Evolutionary conservation across 2,797 vertebrate species (phyloP).

Genomic region (Enteromius trimaculatus): DNA sequence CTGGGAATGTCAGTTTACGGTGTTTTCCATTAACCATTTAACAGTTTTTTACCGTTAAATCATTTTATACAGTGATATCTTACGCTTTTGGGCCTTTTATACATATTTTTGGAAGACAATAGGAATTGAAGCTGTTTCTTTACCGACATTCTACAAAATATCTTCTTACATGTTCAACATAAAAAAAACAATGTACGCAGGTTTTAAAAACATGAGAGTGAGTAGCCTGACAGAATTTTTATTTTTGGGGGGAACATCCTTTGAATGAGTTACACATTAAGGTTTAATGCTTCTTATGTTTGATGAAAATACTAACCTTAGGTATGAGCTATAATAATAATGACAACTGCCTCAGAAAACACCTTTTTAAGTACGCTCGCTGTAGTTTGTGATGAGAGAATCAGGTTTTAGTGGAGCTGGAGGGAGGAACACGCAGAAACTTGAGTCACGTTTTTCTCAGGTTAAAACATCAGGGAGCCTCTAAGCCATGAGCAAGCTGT

Average conservation of each 20-base stretch:
- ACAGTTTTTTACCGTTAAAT: too few species aligned
- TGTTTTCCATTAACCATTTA: too few species aligned
- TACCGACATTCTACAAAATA: neutral
- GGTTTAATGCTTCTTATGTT: constrained; percentile 9
- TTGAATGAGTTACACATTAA: neutral
- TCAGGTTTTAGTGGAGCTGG: constrained; percentile 12
- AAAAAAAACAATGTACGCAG: neutral
- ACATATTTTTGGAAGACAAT: neutral
- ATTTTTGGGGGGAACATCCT: neutral
- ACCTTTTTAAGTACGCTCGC: neutral
- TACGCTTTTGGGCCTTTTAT: neutral
- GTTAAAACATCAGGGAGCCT: constrained; percentile 51
- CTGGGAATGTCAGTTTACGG: too few species aligned
- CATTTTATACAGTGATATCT: neutral
- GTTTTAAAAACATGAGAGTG: neutral
- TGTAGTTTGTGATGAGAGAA: constrained; percentile 2
- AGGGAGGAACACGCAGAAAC: constrained; percentile 1
- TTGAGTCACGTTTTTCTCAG: constrained; percentile 13
- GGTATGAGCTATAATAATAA: neutral
- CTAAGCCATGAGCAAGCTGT: constrained; percentile 46
- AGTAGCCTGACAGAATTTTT: neutral
- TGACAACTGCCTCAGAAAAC: neutral
- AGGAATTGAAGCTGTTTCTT: neutral
- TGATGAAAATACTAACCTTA: neutral
- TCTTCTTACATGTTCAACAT: neutral